Conservation (phyloP, 2,888 invertebrate genomes). For the Brachypalpus laphriformis region DNA sequence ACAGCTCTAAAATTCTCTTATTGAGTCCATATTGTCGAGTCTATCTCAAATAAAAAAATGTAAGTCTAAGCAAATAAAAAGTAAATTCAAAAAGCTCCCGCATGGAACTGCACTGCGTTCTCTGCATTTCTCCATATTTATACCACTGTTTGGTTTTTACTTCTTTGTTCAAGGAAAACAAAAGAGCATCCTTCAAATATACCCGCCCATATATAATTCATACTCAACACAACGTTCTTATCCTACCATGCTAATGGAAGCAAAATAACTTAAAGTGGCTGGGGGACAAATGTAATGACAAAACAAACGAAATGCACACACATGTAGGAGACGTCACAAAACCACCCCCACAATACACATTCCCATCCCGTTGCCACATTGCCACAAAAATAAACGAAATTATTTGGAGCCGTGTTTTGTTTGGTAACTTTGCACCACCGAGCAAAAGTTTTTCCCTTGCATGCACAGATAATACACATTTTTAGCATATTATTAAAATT, state of each 20-base stretch:
- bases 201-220: conserved; percentile 59
- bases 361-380: background rate
- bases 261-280: conserved; percentile 71
- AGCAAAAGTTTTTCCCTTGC: conserved; percentile 70
- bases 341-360: conserved; percentile 6
- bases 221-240: conserved; percentile 63
- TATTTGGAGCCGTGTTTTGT: conserved; percentile 72
- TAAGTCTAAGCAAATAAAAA: background rate
- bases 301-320: conserved; percentile 74
- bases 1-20: too few relatives aligned
- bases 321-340: conserved; percentile 65
- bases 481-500: conserved; percentile 73
- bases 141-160: conserved; percentile 50
- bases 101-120: conserved; percentile 37
- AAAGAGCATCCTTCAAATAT: conserved; percentile 60
- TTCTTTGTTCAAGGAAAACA: conserved; percentile 59
- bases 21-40: too few relatives aligned
- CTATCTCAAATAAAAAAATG: too few relatives aligned
- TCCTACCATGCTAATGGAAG: conserved; percentile 67
- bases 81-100: conserved; percentile 36
- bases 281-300: conserved; percentile 74
- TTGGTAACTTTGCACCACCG: conserved; percentile 68
- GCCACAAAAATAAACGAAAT: conserved; percentile 50
- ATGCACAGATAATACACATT: conserved; percentile 73
- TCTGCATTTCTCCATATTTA: conserved; percentile 32